Percentiles rank a stretch among this genome's conserved stretches.
Conservation (phyloP, 2,113 vertebrate genomes). For the Pseudolaguvia tuberculata region DNA sequence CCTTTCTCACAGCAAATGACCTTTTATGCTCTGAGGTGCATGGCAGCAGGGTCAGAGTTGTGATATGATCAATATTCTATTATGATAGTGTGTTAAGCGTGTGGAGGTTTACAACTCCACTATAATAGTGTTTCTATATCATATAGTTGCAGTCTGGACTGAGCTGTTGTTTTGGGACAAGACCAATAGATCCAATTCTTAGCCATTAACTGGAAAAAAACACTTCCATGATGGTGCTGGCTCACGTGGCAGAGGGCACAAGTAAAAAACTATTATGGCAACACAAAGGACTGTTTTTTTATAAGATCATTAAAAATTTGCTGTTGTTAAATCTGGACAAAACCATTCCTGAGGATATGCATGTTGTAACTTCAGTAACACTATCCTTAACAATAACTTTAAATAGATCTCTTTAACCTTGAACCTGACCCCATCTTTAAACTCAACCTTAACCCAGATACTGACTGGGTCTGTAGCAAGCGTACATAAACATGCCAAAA, state of each 20-base stretch:
- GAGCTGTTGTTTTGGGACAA: slow-evolving; percentile 40
- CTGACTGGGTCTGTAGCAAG: slow-evolving; percentile 5
- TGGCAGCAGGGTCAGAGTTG: slow-evolving; percentile 76
- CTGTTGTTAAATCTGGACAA: not conserved
- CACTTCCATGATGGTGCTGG: slow-evolving; percentile 6
- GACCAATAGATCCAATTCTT: slow-evolving; percentile 28
- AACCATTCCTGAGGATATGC: slow-evolving; percentile 20
- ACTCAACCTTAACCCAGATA: not conserved
- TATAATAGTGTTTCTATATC: slow-evolving; percentile 78
- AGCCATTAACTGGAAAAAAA: slow-evolving; percentile 34
- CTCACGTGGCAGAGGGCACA: slow-evolving; percentile 23
- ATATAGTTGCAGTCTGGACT: slow-evolving; percentile 66
- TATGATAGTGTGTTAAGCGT: slow-evolving; percentile 78
- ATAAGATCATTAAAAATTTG: slow-evolving; percentile 19
- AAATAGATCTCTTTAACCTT: slow-evolving; percentile 14
- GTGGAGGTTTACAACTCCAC: slow-evolving; percentile 76
- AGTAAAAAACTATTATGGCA: slow-evolving; percentile 7
- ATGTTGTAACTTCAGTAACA: slow-evolving; percentile 17
- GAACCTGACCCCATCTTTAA: slow-evolving; percentile 21
- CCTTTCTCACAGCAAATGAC: slow-evolving; percentile 74
- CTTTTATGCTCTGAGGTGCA: slow-evolving; percentile 80
- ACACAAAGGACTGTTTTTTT: slow-evolving; percentile 13
- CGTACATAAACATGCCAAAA: slow-evolving; percentile 16
- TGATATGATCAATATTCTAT: slow-evolving; percentile 96
- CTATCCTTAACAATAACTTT: slow-evolving; percentile 14